Base-by-base conservation (phyloP, 1,140 invertebrate genomes). In the Drosophila saltans region DNA sequence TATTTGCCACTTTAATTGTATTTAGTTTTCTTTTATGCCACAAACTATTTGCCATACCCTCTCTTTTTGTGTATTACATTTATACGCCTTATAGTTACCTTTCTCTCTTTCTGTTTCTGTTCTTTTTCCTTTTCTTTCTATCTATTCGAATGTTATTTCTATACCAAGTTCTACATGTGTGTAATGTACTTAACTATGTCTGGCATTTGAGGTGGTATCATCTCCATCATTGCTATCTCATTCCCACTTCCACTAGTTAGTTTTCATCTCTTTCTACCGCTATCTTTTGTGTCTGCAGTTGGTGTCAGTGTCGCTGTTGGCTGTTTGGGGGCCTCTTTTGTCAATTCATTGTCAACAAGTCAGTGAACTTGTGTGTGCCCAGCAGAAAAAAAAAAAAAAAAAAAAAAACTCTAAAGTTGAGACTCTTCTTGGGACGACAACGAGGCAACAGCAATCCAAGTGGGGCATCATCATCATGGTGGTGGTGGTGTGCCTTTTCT, bases 291-390 rank as follows among this genome's bases (percentile, higher is more conserved):
- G 61, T 62, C 45, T 63, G 62, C 33, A 66, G 67, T 61, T 73
- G 56, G 24, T 33, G 43, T 60, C 52, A 24, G 58, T 66, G 52
- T 62, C 70, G 43, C 59, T 68, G 64, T 3, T 59, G 30, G 55
- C 45, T 45, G 65, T 66, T 73, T 52, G 45, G 45, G 66, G 52
- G 36, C 41, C 40, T 77, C 82, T 86, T 88, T 86, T 86, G 83
- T 86, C 82, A 86, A 80, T 86, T 85, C 82, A 85, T 85, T 86
- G 82, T 86, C 82, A 86, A 86, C 82, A 86, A 88, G 82, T 86
- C 82, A 86, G 83, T 86, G 82, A 86, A 86, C 82, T 86, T 86
- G 75, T 73, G 81, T 66, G 75, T 78, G 75, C 74, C 68, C 66
- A 65, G 66, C 61, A 52, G 61, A 63, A 65, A 64, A 52, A 48